Evolutionary conservation across 2,888 invertebrate species (phyloP).

Genomic region (Agrochola macilenta): DNA sequence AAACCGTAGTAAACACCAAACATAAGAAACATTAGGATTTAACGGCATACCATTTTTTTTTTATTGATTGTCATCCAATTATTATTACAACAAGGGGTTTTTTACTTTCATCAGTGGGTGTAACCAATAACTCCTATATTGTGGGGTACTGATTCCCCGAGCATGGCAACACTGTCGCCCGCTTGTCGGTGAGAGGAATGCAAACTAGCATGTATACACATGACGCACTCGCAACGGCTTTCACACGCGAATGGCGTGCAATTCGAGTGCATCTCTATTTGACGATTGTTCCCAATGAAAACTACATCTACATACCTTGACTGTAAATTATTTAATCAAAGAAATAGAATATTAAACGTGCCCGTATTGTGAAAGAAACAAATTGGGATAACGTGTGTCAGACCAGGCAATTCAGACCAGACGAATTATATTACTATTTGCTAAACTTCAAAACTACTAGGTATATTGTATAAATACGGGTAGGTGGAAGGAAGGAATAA

Average conservation of each 20-base stretch:
- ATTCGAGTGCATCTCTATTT: conserved; percentile 70
- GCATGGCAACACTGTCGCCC: conserved; percentile 44
- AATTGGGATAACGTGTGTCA: background rate
- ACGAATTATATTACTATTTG: background rate
- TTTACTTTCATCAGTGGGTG: background rate
- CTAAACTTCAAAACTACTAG: background rate
- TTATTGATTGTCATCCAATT: background rate
- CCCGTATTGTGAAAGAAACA: background rate
- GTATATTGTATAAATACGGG: background rate
- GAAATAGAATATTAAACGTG: background rate
- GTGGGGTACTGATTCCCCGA: conserved; percentile 10
- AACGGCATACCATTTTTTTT: background rate
- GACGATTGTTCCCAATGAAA: conserved; percentile 41
- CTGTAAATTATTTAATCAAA: background rate
- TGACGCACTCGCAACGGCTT: conserved; percentile 72
- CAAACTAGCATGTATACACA: conserved; percentile 75
- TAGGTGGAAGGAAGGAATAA: background rate
- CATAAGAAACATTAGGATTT: background rate
- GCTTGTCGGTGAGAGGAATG: conserved; percentile 82
- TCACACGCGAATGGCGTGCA: conserved; percentile 75
- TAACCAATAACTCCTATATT: background rate
- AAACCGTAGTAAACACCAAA: background rate
- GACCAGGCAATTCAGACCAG: background rate
- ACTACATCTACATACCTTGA: background rate
- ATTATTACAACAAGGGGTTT: background rate